Conservation (phyloP, 2,113 vertebrate species). For the Plotosus lineatus region DNA sequence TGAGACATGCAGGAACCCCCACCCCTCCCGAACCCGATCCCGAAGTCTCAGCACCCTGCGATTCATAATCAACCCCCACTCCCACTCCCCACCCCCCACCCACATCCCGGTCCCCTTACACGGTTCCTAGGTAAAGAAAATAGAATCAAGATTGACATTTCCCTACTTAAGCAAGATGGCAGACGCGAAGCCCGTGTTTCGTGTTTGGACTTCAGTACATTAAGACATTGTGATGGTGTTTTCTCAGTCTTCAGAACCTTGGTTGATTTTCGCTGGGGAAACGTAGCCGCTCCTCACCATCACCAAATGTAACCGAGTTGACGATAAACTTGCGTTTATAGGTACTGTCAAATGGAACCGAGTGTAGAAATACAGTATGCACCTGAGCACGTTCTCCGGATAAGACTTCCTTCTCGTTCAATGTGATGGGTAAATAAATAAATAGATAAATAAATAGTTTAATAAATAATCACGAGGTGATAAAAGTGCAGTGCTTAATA, state of each 20-base stretch:
- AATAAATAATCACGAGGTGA: constrained; percentile 46
- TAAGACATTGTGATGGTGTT: constrained; percentile 23
- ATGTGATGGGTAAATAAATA: constrained; percentile 25
- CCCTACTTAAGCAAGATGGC: constrained; percentile 10
- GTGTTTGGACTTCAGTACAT: constrained; percentile 3
- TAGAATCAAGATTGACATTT: constrained; percentile 54
- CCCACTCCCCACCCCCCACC: no score
- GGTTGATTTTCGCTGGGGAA: neutral
- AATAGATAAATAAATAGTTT: constrained; percentile 50
- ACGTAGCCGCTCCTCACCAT: neutral
- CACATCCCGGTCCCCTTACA: constrained; percentile 10
- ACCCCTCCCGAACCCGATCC: constrained; percentile 16
- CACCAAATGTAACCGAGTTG: neutral
- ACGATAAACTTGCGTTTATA: neutral
- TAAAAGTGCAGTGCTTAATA: constrained; percentile 61
- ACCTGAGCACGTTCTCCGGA: constrained; percentile 25
- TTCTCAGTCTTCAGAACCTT: constrained; percentile 12
- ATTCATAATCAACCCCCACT: neutral
- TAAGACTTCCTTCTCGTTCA: constrained; percentile 16
- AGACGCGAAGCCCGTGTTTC: neutral
- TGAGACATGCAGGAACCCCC: constrained; percentile 72
- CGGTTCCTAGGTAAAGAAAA: constrained; percentile 61
- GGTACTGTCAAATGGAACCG: constrained; percentile 19
- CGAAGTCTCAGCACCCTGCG: constrained; percentile 26
- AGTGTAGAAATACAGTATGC: constrained; percentile 6